These are phyloP conservation scores for Gnathonemus longibarbis DNA, from an alignment of 2,113 vertebrate species.

Conservation along the genomic window DNA sequence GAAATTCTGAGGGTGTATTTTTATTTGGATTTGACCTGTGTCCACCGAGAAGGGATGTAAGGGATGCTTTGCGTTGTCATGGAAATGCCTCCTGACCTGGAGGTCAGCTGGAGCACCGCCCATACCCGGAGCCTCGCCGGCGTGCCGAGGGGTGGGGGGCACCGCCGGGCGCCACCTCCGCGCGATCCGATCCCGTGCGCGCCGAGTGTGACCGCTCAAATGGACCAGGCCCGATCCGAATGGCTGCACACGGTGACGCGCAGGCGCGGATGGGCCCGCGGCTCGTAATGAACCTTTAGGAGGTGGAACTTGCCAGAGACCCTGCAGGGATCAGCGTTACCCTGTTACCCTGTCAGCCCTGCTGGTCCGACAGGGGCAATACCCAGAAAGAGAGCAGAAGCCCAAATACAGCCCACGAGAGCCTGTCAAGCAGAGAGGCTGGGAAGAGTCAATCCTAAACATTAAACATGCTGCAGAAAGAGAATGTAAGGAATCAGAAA, in stretches of 20 bases:
- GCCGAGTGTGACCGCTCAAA: background rate
- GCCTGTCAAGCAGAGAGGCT: background rate
- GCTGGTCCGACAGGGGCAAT: background rate
- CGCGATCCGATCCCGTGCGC: background rate
- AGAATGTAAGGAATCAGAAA: background rate
- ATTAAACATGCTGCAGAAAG: background rate
- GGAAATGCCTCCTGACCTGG: background rate
- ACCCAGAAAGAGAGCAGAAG: background rate
- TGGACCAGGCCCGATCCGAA: background rate
- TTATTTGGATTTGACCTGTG: background rate
- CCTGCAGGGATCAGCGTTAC: background rate
- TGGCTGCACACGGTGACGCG: background rate
- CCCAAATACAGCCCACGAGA: background rate
- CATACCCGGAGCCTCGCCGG: background rate
- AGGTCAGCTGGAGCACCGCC: background rate
- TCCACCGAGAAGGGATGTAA: background rate
- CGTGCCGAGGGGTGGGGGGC: background rate
- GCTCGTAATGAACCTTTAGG: background rate
- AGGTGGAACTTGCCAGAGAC: background rate
- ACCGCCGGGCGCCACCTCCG: background rate
- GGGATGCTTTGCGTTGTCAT: background rate
- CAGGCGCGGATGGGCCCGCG: background rate
- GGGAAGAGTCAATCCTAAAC: background rate
- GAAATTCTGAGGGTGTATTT: background rate
- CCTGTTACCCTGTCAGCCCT: no score